These are phyloP conservation scores for Drosophila navojoa DNA, from an alignment of 1,140 invertebrate genomes.

Conservation along the genomic window DNA sequence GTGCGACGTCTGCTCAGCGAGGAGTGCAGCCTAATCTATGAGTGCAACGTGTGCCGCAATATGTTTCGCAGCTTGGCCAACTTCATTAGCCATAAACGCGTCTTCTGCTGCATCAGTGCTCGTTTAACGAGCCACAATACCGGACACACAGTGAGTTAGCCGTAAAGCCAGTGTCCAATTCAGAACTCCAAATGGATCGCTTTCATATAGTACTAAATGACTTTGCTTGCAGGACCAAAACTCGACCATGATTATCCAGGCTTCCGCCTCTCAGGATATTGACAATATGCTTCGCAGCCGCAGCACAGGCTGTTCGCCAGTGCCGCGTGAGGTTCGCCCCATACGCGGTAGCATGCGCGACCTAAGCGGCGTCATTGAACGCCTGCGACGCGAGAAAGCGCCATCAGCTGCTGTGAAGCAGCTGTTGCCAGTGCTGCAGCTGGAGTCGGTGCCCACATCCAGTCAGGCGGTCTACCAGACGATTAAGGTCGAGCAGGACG, in stretches of 20 bases:
- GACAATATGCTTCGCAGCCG: constrained; percentile 67
- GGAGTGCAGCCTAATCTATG: constrained; percentile 93
- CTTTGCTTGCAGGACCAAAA: constrained; percentile 58
- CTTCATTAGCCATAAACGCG: constrained; percentile 92
- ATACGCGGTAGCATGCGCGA: constrained; percentile 62
- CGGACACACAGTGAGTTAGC: constrained; percentile 85
- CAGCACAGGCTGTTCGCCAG: constrained; percentile 66
- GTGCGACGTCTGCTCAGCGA: constrained; percentile 88
- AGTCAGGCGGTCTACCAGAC: constrained; percentile 79
- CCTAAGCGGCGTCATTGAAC: constrained; percentile 76
- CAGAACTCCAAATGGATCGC: not conserved
- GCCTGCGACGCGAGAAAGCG: constrained; percentile 66
- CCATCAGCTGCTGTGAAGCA: constrained; percentile 14
- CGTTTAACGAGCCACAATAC: constrained; percentile 75
- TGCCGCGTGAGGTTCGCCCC: constrained; percentile 58
- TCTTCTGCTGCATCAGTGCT: constrained; percentile 87
- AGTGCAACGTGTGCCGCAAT: constrained; percentile 93
- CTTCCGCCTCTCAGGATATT: constrained; percentile 50
- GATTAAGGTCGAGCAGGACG: constrained; percentile 60
- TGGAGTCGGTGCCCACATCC: constrained; percentile 65
- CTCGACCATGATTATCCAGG: constrained; percentile 70
- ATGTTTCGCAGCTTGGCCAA: constrained; percentile 93
- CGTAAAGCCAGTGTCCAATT: constrained; percentile 55
- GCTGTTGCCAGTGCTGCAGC: constrained; percentile 56
- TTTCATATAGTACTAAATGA: not conserved